Conservation (phyloP, 1,140 invertebrate species). For the Bicyclus anynana region DNA sequence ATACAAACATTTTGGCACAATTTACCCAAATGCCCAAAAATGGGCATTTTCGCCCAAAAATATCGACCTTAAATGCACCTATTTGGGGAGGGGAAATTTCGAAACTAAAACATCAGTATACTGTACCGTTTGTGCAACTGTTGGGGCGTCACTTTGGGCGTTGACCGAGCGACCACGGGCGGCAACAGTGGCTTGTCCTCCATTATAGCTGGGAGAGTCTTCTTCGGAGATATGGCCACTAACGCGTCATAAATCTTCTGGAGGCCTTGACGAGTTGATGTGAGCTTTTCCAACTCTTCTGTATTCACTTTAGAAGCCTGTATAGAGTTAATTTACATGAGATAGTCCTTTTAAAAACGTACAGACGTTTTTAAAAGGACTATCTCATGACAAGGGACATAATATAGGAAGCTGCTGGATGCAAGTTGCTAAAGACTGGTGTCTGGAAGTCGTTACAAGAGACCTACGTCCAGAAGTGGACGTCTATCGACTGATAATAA, state of each 20-base stretch:
- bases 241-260: constrained; percentile 80
- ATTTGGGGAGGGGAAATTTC: background rate
- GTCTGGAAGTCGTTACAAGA: too few species aligned
- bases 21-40: too few species aligned
- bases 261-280: constrained; percentile 73
- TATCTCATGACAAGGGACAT: too few species aligned
- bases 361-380: too few species aligned
- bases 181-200: constrained; percentile 56
- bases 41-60: too few species aligned
- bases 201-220: constrained; percentile 74
- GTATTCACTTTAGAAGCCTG: constrained; percentile 80
- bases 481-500: too few species aligned
- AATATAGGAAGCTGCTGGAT: too few species aligned
- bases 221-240: constrained; percentile 77
- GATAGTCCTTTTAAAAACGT: background rate
- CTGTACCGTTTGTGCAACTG: constrained; percentile 64
- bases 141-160: constrained; percentile 61
- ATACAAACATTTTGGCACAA: too few species aligned
- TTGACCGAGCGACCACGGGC: constrained; percentile 50
- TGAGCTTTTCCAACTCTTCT: constrained; percentile 59
- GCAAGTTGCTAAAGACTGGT: too few species aligned
- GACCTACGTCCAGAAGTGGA: too few species aligned
- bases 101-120: background rate
- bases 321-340: constrained; percentile 4
- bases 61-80: background rate